Evolutionary conservation across 30 jellyfish, hydroid and myxozoan genomes (phyloP), one percentile per base, ranked within the genome.

Genomic region (Aurelia aurita complex sp. Pacific): DNA sequence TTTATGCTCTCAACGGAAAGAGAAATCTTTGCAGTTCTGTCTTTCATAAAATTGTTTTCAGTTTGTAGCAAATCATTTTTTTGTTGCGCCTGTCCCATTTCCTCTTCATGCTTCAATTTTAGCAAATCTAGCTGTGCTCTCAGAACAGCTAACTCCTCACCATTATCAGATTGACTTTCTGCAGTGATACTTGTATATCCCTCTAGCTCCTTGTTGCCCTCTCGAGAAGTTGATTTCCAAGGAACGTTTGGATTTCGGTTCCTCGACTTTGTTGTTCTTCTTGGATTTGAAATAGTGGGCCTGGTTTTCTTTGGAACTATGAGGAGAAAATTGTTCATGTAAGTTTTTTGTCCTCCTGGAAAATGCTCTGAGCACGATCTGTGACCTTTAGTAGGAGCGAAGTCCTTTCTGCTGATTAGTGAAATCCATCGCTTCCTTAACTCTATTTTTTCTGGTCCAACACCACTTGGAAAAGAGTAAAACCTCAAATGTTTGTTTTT

Each of bases 361-460:
- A 76, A 76, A 76, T 50, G 86, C 54, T 40, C 86, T 29, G 80
- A 76, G 86, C 80, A 76, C 16, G 43, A 85, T n/a, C 86, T n/a
- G 54, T 76, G 86, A 54, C 60, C 54, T 15, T 40, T 57, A 53
- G 13, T 51, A 76, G 86, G 80, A 17, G 64, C 11, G 64, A 76
- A 76, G 23, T 59, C 29, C 18, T 59, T 59, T 59, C 68, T 59
- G 68, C 68, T 59, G 29, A 59, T 59, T 8, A 59, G 18, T 0
- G 57, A 29, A 29, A 29, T 52, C 36, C 55, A 40, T 51, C 69
- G 5, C 64, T 33, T 29, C 23, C 60, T 38, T 51, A 50, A 76
- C 5, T 35, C 86, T 52, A 76, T 76, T 19, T 76, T 46, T 29
- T 52, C 2, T 15, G 29, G 43, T 60, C 29, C 79, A 29, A 40